Base-by-base conservation (phyloP, 2,888 invertebrate species). In the Cryptocheilus praepositus region DNA sequence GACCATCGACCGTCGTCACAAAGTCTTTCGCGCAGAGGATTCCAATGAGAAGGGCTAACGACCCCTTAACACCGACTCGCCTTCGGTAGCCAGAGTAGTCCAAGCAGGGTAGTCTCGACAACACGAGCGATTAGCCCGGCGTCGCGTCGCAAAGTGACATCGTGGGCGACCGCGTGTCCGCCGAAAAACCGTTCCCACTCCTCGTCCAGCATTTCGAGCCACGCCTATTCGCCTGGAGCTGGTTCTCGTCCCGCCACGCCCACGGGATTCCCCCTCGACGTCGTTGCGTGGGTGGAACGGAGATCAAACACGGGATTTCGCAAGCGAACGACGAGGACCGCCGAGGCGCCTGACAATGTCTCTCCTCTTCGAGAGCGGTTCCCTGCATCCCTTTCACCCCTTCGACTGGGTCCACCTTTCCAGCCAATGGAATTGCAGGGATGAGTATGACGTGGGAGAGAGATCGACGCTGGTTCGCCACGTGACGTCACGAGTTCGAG, bases 141-240 rank as follows among this genome's bases (percentile, higher is more conserved):
- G 83, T 81, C 81, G 79, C 77, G 80, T 78, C 79, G 80, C 81
- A 79, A 83, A 85, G 82, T 85, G 85, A 83, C 77, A 74, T 77
- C 73, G 77, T 73, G 71, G 65, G 62, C 70, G 72, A 81, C 81
- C 80, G 81, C 80, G 76, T 80, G 81, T 79, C 63, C 61, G 44
- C 52, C 69, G 70, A 66, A 65, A 70, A 66, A 65, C 60, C 59
- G 43, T 69, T 61, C 61, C 71, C 69, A 57, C 56, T 60, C 54
- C 63, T 25, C 28, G 28, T 18, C 36, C 5, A 8, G 16, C 13
- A 0, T 7, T 43, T 7, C 22, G 15, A 18, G 15, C 57, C 45
- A 25, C 53, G 53, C 53, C 53, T 21, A 53, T 53, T 36, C 25
- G 53, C 2, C 22, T 1, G 56, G 28, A 19, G 7, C 56, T 36